These are phyloP conservation scores for Neomicropteryx cornuta DNA, from an alignment of 1,140 invertebrate species.

Conservation along the genomic window DNA sequence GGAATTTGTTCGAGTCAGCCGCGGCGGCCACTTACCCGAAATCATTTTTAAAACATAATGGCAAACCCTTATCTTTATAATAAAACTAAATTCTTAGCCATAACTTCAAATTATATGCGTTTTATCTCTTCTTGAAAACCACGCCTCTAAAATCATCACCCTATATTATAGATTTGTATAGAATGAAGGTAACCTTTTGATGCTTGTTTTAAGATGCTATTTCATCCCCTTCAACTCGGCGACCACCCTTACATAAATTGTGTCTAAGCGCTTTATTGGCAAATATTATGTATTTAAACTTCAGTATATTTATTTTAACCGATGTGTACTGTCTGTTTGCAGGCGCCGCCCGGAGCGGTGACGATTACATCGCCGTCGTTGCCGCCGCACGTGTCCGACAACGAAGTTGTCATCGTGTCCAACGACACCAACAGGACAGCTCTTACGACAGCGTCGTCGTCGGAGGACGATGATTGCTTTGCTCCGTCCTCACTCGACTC, in stretches of 20 bases:
- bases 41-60: too few species aligned
- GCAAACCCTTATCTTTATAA: too few species aligned
- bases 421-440: constrained; percentile 39
- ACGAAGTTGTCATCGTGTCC: constrained; percentile 69
- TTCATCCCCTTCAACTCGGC: constrained; percentile 4
- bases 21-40: too few species aligned
- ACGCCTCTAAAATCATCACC: too few species aligned
- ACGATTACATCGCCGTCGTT: constrained; percentile 65
- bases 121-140: too few species aligned
- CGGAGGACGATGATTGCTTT: constrained; percentile 58
- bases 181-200: too few species aligned
- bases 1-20: too few species aligned
- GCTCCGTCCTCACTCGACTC: constrained; percentile 54
- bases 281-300: background rate
- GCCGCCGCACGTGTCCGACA: constrained; percentile 42
- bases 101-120: too few species aligned
- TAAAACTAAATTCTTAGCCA: too few species aligned
- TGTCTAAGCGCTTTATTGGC: background rate
- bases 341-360: constrained; percentile 54
- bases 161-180: too few species aligned
- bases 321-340: constrained; percentile 4
- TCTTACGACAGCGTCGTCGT: constrained; percentile 42
- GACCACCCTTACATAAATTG: background rate
- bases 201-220: too few species aligned
- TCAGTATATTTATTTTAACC: background rate